phyloP scores from a whole-genome alignment of 64 coral and sea anemone genomes.

The Montipora cactus region DNA sequence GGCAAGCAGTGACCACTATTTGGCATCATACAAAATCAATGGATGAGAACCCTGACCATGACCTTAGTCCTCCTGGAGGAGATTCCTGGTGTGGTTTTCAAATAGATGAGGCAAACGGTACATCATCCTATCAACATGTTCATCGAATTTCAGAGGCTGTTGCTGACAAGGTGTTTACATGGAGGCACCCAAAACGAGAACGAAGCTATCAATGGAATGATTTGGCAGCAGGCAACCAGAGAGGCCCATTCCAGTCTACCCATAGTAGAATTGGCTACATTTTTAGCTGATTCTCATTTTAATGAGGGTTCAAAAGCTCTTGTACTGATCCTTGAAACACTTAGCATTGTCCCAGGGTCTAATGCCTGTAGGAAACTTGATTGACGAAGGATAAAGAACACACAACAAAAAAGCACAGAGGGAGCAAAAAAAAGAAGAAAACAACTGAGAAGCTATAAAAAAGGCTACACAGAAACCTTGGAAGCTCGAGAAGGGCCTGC shows the following conservation, averaged over 20 bases:
- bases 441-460: no score
- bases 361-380: no score
- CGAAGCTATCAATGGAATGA: conserved; percentile 41
- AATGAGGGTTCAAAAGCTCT: conserved; percentile 1
- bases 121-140: conserved; percentile 41
- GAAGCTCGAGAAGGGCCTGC: no score
- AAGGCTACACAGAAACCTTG: no score
- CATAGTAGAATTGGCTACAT: conserved; percentile 57
- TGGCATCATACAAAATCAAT: conserved; percentile 13
- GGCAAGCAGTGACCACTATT: conserved; percentile 31
- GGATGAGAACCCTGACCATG: conserved; percentile 60
- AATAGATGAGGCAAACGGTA: conserved; percentile 53
- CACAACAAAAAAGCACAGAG: no score
- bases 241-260: conserved; percentile 3
- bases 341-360: no score
- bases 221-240: conserved; percentile 60
- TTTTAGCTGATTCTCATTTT: conserved; percentile 34
- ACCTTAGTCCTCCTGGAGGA: conserved; percentile 44
- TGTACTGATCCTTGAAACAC: no score
- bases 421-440: no score
- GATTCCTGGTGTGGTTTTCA: conserved; percentile 66
- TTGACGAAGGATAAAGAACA: no score
- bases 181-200: conserved; percentile 3
- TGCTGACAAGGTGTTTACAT: conserved; percentile 62
- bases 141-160: conserved; percentile 30